Percentiles rank a stretch among this genome's conserved stretches.
These are phyloP conservation scores for Bradypodion ventrale DNA, from an alignment of 2,797 vertebrate species.

Conservation along the genomic window DNA sequence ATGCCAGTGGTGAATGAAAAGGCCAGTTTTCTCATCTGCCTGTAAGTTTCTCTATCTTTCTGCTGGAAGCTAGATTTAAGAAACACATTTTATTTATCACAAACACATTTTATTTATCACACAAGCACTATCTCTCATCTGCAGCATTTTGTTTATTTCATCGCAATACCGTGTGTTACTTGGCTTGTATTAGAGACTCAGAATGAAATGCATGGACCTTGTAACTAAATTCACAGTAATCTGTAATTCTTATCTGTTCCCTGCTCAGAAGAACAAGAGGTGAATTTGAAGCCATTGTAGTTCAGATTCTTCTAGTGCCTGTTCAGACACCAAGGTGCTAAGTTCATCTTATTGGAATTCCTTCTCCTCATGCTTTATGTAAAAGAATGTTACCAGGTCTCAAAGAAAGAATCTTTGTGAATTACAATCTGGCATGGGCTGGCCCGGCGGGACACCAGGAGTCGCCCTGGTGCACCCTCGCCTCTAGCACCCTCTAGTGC, in stretches of 20 bases:
- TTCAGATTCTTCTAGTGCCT: background rate
- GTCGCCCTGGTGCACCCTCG: too few species aligned
- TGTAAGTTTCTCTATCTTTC: conserved; percentile 33
- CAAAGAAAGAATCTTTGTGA: too few species aligned
- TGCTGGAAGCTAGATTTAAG: conserved; percentile 30
- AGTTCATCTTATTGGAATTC: background rate
- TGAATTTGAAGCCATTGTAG: background rate
- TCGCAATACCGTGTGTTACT: background rate
- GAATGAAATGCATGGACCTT: background rate
- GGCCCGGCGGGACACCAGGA: too few species aligned
- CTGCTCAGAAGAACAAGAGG: background rate
- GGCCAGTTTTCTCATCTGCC: conserved; percentile 45
- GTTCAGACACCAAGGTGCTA: background rate
- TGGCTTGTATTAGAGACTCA: background rate
- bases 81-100: conserved; percentile 38
- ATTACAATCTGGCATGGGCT: too few species aligned
- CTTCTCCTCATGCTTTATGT: background rate
- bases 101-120: conserved; percentile 38
- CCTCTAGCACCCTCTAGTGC: too few species aligned
- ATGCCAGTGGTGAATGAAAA: conserved; percentile 39
- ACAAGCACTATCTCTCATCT: conserved; percentile 12
- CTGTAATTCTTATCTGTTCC: background rate
- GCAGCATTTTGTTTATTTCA: conserved; percentile 4
- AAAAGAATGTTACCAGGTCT: too few species aligned
- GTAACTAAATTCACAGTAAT: background rate